Evolutionary conservation across 2,797 vertebrate genomes (phyloP).

Genomic region (Pseudomugil tenellus): DNA sequence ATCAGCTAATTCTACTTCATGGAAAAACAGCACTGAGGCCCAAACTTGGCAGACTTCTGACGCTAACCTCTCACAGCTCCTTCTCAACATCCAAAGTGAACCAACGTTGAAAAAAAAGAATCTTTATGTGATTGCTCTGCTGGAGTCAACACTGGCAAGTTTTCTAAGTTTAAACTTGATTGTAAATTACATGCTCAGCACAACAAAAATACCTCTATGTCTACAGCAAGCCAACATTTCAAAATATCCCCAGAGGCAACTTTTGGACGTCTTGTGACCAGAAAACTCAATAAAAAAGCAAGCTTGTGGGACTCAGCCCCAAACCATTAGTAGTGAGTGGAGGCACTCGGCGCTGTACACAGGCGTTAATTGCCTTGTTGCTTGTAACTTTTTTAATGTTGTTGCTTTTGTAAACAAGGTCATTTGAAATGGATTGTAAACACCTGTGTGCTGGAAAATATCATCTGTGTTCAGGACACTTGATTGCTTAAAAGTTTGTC

Average conservation of each 20-base stretch:
- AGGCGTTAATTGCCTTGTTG: slow-evolving; percentile 72
- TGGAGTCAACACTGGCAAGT: slow-evolving; percentile 68
- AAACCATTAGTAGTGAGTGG: slow-evolving; percentile 73
- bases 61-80: slow-evolving; percentile 35
- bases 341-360: slow-evolving; percentile 61
- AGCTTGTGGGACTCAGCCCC: slow-evolving; percentile 64
- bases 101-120: slow-evolving; percentile 10
- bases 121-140: slow-evolving; percentile 57
- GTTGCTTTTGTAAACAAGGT: slow-evolving; percentile 69
- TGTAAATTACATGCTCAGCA: slow-evolving; percentile 73
- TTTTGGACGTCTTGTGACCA: slow-evolving; percentile 70
- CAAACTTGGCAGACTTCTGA: slow-evolving; percentile 33
- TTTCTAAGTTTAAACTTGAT: slow-evolving; percentile 64
- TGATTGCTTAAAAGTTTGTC: slow-evolving; percentile 46
- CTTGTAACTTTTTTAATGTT: slow-evolving; percentile 54
- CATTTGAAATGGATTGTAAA: slow-evolving; percentile 67
- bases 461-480: slow-evolving; percentile 37
- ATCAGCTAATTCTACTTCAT: slow-evolving; percentile 35
- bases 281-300: slow-evolving; percentile 75
- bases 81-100: slow-evolving; percentile 38
- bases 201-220: slow-evolving; percentile 67
- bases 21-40: slow-evolving; percentile 32
- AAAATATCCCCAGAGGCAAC: slow-evolving; percentile 74
- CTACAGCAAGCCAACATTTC: slow-evolving; percentile 60
- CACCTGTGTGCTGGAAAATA: slow-evolving; percentile 71